Conservation (phyloP, 1,140 invertebrate genomes). For the Adelges cooleyi region DNA sequence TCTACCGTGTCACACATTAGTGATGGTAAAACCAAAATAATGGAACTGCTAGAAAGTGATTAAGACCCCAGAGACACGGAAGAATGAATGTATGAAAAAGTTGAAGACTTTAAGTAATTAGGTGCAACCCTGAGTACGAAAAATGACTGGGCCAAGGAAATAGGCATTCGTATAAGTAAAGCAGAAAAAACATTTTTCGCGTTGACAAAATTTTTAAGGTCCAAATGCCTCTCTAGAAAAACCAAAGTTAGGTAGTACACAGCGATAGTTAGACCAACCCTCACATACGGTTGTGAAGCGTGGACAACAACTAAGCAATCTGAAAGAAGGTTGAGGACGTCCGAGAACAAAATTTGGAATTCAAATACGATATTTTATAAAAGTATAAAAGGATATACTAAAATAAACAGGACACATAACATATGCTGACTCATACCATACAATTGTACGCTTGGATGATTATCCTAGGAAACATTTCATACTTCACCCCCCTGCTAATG, state of each 20-base stretch:
- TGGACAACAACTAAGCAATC: background rate
- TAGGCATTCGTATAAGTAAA: background rate
- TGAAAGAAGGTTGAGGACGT: background rate
- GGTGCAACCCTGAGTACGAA: background rate
- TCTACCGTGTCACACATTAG: too few species aligned
- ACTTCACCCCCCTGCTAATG: too few species aligned
- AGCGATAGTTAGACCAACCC: background rate
- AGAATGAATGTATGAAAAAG: background rate
- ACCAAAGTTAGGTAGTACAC: background rate
- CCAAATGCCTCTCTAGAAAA: background rate
- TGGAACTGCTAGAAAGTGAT: background rate
- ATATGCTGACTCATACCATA: too few species aligned
- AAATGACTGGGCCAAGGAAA: background rate
- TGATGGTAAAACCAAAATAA: background rate
- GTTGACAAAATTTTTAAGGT: background rate
- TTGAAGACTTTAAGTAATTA: background rate
- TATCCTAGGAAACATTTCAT: too few species aligned
- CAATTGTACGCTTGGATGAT: too few species aligned
- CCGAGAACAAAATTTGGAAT: background rate
- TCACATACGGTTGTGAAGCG: background rate
- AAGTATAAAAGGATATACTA: too few species aligned
- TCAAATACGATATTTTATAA: too few species aligned
- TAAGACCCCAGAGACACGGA: background rate
- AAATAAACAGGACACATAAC: too few species aligned
- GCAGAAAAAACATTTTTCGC: background rate